Conservation (phyloP, 2,888 invertebrate species). For the Chaitophorus viminalis region DNA sequence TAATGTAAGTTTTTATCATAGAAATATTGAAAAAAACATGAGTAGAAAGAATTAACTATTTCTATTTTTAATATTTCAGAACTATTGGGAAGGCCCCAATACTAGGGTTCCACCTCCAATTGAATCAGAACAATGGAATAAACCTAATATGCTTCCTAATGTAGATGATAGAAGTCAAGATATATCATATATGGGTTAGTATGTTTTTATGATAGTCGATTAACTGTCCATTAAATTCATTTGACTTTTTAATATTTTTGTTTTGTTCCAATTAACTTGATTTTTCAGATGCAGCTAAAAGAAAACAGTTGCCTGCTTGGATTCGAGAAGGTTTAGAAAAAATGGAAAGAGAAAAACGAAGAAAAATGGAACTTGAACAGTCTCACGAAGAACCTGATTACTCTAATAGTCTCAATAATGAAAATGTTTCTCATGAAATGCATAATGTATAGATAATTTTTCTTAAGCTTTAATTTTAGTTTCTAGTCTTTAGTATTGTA, state of each 20-base stretch:
- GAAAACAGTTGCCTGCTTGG: conserved; percentile 95
- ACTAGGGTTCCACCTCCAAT: conserved; percentile 16
- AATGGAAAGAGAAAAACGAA: conserved; percentile 94
- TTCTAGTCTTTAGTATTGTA: background rate
- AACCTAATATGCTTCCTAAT: conserved; percentile 32
- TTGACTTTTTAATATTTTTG: too few species aligned
- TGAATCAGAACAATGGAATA: conserved; percentile 50
- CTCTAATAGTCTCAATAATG: conserved; percentile 52
- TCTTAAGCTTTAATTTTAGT: background rate
- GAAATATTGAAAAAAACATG: background rate
- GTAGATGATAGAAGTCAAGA: conserved; percentile 47
- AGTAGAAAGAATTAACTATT: background rate
- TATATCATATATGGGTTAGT: conserved; percentile 36
- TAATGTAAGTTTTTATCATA: conserved; percentile 43
- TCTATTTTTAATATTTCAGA: conserved; percentile 24
- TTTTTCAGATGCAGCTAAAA: conserved; percentile 81
- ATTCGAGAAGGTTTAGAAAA: conserved; percentile 96
- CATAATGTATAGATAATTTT: background rate
- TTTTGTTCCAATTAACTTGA: background rate
- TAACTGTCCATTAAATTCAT: too few species aligned
- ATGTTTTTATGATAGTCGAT: background rate
- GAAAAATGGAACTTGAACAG: conserved; percentile 83
- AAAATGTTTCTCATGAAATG: background rate
- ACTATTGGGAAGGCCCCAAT: conserved; percentile 39
- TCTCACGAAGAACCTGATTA: conserved; percentile 68